Conservation (phyloP, 1,140 invertebrate genomes). For the Episyrphus balteatus region DNA sequence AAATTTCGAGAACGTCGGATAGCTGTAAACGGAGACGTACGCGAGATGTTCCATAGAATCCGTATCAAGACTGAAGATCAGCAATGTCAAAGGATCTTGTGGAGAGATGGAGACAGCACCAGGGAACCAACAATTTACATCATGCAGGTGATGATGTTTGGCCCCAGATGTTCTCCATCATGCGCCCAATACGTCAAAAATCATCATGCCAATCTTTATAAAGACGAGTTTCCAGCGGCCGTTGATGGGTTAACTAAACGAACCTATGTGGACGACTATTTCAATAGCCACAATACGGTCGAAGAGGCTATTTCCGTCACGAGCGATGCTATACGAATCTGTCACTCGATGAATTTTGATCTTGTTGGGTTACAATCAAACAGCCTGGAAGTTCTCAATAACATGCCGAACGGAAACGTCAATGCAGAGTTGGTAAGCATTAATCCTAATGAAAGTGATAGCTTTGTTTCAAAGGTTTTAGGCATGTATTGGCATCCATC, state of each 20-base stretch:
- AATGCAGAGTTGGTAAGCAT: too few relatives aligned
- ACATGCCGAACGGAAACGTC: too few relatives aligned
- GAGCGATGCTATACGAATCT: too few relatives aligned
- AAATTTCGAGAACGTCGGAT: neutral
- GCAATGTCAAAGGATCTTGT: neutral
- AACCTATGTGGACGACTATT: conserved; percentile 34
- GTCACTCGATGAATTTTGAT: too few relatives aligned
- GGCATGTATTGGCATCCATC: too few relatives aligned
- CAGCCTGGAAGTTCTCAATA: too few relatives aligned
- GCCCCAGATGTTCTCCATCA: neutral
- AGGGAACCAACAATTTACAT: neutral
- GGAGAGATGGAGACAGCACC: neutral
- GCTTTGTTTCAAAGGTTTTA: too few relatives aligned
- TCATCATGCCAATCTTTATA: conserved; percentile 9
- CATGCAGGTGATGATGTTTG: neutral
- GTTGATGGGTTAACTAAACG: conserved; percentile 15
- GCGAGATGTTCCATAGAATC: neutral
- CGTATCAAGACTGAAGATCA: neutral
- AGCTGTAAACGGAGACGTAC: neutral
- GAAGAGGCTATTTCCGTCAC: too few relatives aligned
- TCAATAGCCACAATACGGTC: conserved; percentile 11
- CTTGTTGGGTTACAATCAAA: too few relatives aligned
- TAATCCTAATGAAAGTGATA: too few relatives aligned
- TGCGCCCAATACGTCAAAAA: neutral
- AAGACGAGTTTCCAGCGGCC: conserved; percentile 10